Base-by-base conservation (phyloP, 2,797 vertebrate species). In the Mormyrops boulengeri region DNA sequence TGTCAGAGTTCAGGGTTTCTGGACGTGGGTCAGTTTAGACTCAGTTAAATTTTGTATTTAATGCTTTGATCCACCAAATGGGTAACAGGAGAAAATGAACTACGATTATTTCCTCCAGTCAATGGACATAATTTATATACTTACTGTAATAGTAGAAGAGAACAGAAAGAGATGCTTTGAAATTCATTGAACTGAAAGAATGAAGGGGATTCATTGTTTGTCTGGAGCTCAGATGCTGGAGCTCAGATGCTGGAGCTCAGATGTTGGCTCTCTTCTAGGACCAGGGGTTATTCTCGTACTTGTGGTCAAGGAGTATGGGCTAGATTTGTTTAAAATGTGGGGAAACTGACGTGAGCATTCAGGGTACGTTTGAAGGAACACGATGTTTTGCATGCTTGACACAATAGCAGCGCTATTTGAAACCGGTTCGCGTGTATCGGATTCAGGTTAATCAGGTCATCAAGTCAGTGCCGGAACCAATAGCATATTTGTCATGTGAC, bases 71-170 rank as follows among this genome's bases (percentile, higher is more conserved):
- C 22, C 80, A 62, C 69, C 57, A 73, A 53, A 73, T 86, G 30
- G 84, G 26, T 26, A 30, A 26, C 14, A 11, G 41, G 8, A 89
- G 88, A 77, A 89, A 89, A 85, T 85, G 80, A 52, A 85, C 41
- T 50, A 22, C 1, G 55, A 26, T 14, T 30, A 60, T 84, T 66
- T 30, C 44, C 53, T 34, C 22, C 8, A 60, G 41, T 30, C 77
- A 89, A 82, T 9, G 53, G 88, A 38, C 47, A 49, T 66, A 34
- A 34, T 66, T 55, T 84, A 49, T 41, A 19, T 80, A 19, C 34
- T 77, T 17, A 1, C 17, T 41, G 73, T 44, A 44, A 17, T 80
- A 9, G 73, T 44, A 41, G 38, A 17, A 38, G 30, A 19, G 34
- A 41, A 77, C 30, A 38, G 3, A 19, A 41, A 44, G 38, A 85